phyloP scores from a whole-genome alignment of 53 echinoderm and acorn worm species.

The Hippasteria phrygiana region DNA sequence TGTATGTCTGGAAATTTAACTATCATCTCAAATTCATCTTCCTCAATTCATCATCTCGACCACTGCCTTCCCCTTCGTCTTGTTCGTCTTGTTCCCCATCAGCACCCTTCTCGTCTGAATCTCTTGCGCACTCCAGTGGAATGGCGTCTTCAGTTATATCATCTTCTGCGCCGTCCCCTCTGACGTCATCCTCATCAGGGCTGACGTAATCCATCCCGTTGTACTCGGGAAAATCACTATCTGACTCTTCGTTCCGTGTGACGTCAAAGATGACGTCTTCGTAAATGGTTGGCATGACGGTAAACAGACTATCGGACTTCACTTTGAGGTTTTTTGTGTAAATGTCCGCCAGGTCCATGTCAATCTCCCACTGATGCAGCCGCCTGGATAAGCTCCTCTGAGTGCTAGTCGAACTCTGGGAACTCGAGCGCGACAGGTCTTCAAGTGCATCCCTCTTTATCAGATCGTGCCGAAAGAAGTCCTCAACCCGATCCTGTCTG shows the following conservation, averaged over 20 bases:
- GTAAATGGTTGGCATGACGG: slow-evolving; percentile 29
- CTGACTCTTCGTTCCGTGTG: not conserved
- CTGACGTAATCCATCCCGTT: slow-evolving; percentile 27
- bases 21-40: not conserved
- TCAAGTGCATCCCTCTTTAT: slow-evolving; percentile 1
- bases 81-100: not conserved
- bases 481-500: slow-evolving; percentile 52
- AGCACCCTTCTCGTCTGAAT: not conserved
- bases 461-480: slow-evolving; percentile 25
- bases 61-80: not conserved
- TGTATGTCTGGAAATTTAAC: not conserved
- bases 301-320: slow-evolving; percentile 6
- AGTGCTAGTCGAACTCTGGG: not conserved
- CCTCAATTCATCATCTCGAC: not conserved
- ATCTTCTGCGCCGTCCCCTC: not conserved
- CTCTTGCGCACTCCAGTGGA: not conserved
- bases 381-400: slow-evolving; percentile 10
- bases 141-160: not conserved
- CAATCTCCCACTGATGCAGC: slow-evolving; percentile 44
- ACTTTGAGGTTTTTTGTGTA: not conserved
- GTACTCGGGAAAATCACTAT: slow-evolving; percentile 32
- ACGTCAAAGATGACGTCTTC: slow-evolving; percentile 24
- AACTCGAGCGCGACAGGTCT: not conserved
- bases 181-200: slow-evolving; percentile 2
- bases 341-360: slow-evolving; percentile 25